Percentiles rank a stretch among this genome's conserved stretches.
Evolutionary conservation across 2,888 invertebrate genomes (phyloP).

Genomic region (Lasiommata megera): DNA sequence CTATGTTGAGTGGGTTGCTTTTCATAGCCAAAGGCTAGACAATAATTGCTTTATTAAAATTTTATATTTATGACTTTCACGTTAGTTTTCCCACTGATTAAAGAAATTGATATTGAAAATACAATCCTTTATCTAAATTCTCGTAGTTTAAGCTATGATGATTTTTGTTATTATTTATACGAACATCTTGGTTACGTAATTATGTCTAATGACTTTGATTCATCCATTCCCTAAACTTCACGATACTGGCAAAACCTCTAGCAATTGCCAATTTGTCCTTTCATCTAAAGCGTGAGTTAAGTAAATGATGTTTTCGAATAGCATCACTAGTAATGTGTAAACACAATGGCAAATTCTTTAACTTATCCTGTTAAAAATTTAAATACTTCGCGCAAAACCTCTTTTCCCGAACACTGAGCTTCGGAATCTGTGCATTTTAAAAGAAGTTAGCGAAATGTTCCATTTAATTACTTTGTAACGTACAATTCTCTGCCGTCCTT

Average conservation of each 20-base stretch:
- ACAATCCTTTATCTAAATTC: too few species aligned
- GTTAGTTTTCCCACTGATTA: too few species aligned
- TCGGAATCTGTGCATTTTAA: slow-evolving; percentile 16
- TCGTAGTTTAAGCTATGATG: too few species aligned
- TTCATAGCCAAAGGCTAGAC: neutral
- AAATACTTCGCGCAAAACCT: neutral
- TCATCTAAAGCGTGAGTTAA: neutral
- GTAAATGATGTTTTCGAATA: neutral
- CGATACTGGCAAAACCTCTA: too few species aligned
- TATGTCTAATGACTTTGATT: too few species aligned
- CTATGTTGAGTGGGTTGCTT: neutral
- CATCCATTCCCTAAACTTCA: too few species aligned
- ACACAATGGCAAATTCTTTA: neutral
- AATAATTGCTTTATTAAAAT: neutral
- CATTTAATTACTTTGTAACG: slow-evolving; percentile 34
- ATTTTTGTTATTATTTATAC: too few species aligned
- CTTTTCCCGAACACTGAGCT: slow-evolving; percentile 3
- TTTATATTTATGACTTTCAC: neutral
- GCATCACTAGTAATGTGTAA: neutral
- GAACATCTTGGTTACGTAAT: too few species aligned
- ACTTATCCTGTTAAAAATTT: slow-evolving; percentile 5
- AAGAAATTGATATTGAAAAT: too few species aligned
- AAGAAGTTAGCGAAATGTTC: slow-evolving; percentile 30
- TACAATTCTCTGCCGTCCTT: slow-evolving; percentile 27
- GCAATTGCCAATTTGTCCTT: too few species aligned